Conservation (phyloP, 2,888 invertebrate species). For the Eugnorisma glareosa region DNA sequence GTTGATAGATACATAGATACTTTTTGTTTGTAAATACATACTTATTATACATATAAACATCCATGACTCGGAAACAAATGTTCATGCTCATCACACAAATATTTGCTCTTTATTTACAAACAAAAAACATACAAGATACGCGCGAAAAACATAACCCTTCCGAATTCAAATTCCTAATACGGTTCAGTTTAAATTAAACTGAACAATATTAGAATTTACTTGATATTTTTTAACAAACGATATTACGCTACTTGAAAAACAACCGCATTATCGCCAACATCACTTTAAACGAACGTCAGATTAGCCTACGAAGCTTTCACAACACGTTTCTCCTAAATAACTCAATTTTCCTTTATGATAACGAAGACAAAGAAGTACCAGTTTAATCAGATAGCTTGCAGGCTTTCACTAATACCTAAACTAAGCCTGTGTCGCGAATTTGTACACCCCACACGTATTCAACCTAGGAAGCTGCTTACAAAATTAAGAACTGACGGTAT, state of each 20-base stretch:
- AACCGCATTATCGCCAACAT: neutral
- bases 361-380: slow-evolving; percentile 22
- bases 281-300: slow-evolving; percentile 1
- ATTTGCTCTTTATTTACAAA: too few species aligned
- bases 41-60: too few species aligned
- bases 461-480: slow-evolving; percentile 40
- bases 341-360: slow-evolving; percentile 23
- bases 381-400: slow-evolving; percentile 28
- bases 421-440: slow-evolving; percentile 33
- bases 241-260: neutral
- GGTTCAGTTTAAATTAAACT: too few species aligned
- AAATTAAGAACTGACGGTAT: slow-evolving; percentile 54
- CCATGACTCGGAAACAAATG: too few species aligned
- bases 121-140: too few species aligned
- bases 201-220: neutral
- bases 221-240: neutral
- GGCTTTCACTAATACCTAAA: neutral
- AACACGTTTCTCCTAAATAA: slow-evolving; percentile 15
- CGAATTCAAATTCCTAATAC: too few species aligned
- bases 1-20: too few species aligned
- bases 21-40: too few species aligned
- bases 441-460: slow-evolving; percentile 36
- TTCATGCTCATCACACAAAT: too few species aligned
- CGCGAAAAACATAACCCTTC: too few species aligned
- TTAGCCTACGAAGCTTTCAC: neutral